phyloP scores from a whole-genome alignment of 2,113 vertebrate genomes.

The Athene noctua region DNA sequence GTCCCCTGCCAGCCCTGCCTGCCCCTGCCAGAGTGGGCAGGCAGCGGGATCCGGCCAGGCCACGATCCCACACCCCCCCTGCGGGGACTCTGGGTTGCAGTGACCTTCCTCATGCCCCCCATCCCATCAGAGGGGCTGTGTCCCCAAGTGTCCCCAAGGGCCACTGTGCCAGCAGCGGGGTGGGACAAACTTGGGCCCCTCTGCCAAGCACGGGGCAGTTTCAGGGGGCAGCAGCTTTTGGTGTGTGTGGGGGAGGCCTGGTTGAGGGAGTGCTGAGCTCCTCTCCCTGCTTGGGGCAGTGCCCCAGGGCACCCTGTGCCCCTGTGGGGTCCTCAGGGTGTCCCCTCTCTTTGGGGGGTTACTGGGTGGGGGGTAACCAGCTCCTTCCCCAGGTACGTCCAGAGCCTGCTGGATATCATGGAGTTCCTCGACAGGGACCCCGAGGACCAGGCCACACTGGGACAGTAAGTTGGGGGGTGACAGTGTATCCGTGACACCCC shows the following conservation, averaged over 20 bases:
- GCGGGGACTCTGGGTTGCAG: accelerated
- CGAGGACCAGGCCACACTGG: constrained; percentile 82
- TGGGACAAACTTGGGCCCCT: background rate
- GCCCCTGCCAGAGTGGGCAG: background rate
- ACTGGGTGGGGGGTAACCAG: accelerated
- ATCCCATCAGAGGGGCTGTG: background rate
- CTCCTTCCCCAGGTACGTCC: constrained; percentile 80
- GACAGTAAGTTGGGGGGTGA: constrained; percentile 78
- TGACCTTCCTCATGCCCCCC: background rate
- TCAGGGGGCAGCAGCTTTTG: background rate
- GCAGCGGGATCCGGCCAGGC: accelerated
- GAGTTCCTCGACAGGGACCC: constrained; percentile 88
- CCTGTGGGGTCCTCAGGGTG: accelerated
- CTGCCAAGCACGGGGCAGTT: too few species aligned
- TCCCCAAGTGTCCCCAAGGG: background rate
- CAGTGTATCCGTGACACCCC: background rate
- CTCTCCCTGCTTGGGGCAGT: accelerated
- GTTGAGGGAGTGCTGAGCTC: background rate
- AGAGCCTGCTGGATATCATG: constrained; percentile 94
- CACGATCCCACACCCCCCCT: accelerated
- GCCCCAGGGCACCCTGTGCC: background rate
- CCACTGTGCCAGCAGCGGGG: background rate
- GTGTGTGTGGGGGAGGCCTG: background rate
- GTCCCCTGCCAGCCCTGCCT: too few species aligned
- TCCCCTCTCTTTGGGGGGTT: background rate